These are phyloP conservation scores for Microctonus hyperodae DNA, from an alignment of 2,888 invertebrate species.

Conservation along the genomic window DNA sequence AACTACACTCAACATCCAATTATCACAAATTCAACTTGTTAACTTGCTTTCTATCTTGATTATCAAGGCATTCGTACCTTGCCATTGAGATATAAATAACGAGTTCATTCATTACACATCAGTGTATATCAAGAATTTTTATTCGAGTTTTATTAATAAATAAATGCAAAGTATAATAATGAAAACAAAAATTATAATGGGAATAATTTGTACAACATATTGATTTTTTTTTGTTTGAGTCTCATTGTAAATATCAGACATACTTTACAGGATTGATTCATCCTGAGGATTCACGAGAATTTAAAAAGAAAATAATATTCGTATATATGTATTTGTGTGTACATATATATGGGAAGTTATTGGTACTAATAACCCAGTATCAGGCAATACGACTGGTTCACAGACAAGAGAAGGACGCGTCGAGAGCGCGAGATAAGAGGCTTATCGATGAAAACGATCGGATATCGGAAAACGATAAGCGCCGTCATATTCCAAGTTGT, in stretches of 20 bases:
- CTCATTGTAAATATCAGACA: neutral
- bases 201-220: neutral
- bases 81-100: constrained; percentile 6
- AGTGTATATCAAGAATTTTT: no score
- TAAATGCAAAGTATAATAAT: no score
- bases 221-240: neutral
- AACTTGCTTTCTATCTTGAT: neutral
- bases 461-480: constrained; percentile 39
- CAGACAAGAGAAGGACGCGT: constrained; percentile 28
- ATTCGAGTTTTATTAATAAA: no score
- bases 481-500: constrained; percentile 29
- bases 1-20: neutral
- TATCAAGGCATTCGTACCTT: neutral
- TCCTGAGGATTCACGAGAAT: neutral
- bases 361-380: constrained; percentile 19
- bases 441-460: constrained; percentile 39
- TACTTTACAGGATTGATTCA: neutral
- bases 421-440: constrained; percentile 37
- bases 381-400: constrained; percentile 21
- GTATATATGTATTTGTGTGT: neutral
- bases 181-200: neutral
- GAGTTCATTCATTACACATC: neutral
- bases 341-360: neutral
- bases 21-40: neutral
- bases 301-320: constrained; percentile 1